Evolutionary conservation across 2,888 invertebrate genomes (phyloP), one percentile per base, ranked within the genome.

Genomic region (Masnerella sp.): DNA sequence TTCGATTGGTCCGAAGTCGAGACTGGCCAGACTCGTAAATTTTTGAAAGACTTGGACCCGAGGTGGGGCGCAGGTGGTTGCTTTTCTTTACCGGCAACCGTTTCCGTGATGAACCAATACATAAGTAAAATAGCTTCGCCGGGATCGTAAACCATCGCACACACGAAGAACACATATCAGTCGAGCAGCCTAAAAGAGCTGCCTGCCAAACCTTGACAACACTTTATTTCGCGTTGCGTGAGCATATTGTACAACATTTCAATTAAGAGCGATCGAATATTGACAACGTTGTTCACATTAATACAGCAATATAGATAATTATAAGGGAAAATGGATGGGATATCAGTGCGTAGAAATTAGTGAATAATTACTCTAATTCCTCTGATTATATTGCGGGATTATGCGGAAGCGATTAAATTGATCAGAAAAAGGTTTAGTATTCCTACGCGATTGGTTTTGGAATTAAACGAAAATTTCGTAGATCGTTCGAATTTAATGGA

Each of bases 31-130:
- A 38, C 65, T 79, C 77, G 80, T 83, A 83, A 84, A 84, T 84
- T 82, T 75, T 82, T 82, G 58, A 81, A 79, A 73, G 61, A 58
- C 62, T 61, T 58, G 62, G 68, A 73, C 58, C 17, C 45, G 42
- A 43, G 68, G 51, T 64, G 70, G 75, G 79, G 76, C 82, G 76
- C 84, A 84, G 83, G 81, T 84, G 83, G 81, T 68, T 75, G 54
- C 68, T 64, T 42, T 71, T 67, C 75, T 74, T 68, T 62, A 73
- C 75, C 70, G 74, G 79, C 75, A 79, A 75, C 77, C 78, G 81
- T 83, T 83, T 75, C 73, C 47, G 73, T 84, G 83, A 83, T 84
- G 81, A 84, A 84, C 80, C 80, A 81, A 84, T 83, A 81, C 83
- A 84, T 83, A 84, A 84, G 76, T 84, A 81, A 83, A 81, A 78